Base-by-base conservation (phyloP, 2,888 invertebrate genomes). In the Ochropacha duplaris region DNA sequence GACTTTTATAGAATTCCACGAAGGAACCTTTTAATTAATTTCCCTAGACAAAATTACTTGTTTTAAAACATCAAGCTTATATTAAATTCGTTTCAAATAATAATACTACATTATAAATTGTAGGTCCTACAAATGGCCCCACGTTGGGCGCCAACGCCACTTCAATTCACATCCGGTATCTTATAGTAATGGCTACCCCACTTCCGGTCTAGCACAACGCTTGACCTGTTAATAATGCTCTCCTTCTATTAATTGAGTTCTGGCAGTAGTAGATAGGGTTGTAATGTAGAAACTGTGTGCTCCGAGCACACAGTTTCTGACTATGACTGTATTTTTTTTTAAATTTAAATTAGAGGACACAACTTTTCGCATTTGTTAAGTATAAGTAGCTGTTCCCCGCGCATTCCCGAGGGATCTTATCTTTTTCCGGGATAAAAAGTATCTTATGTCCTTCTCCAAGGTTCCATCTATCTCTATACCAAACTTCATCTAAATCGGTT, bases 91-190 rank as follows among this genome's bases (percentile, higher is more conserved):
- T 31, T 31, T 31, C 26, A 31, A 14, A 39, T n/a, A 4, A 36
- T 39, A 39, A n/a, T n/a, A 16, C 4, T n/a, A 16, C 5, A 5
- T 39, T n/a, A n/a, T 2, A 44, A 44, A 9, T 19, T 44, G 16
- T 44, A 9, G 9, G 28, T 14, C 0, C 2, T 28, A 34, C 22
- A 56, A 39, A 36, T 22, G 36, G 61, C 44, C 58, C 64, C 74
- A 71, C 56, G 64, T 64, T 72, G 71, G 68, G 70, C 69, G 69
- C 74, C 76, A 70, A 60, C 54, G 11, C 61, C 59, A 65, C 66
- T 69, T 74, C 83, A 81, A 85, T 84, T 84, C 78, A 83, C 78
- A 80, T 82, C 79, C 81, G 73, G 71, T 74, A 75, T 74, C 73
- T 78, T 71, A 65, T 65, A 73, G 74, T 78, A 81, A 84, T 83